Base-by-base conservation (phyloP, 64 coral and sea anemone species). In the Pocillopora damicornis region DNA sequence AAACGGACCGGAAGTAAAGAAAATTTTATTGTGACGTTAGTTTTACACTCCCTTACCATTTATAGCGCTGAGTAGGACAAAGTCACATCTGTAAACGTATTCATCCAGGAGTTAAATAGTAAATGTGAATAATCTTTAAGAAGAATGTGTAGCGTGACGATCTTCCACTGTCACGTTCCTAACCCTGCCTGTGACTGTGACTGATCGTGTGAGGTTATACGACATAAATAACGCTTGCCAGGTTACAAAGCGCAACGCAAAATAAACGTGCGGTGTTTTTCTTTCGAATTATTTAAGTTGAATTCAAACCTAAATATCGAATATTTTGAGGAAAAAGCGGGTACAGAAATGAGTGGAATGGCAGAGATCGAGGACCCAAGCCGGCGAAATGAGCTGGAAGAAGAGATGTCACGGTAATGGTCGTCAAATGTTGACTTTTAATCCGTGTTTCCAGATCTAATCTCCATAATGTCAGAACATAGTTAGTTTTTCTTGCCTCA, bases 321-420 rank as follows among this genome's bases (percentile, higher is more conserved):
- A 69, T 0, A 69, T 6, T 10, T n/a, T 69, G 1, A 10, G 4
- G 7, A 5, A 1, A 72, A 72, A 30, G 0, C 30, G n/a, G 51
- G 12, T 84, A 56, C 1, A 12, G 23, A 25, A 66, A 73, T 84
- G 81, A 42, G 63, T 18, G 64, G 71, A 2, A 20, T 20, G 56
- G 59, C 35, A 42, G 75, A 35, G 18, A 56, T 20, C 15, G 90
- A 91, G 37, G 90, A 91, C 30, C 85, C 35, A 10, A 79, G 66
- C 74, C 73, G 90, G 26, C 75, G 85, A 79, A 91, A 87, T 91
- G 90, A 91, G 68, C 75, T 91, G 22, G 90, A 91, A 79, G 90
- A 75, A 36, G 90, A 91, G 78, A 91, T 91, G 90, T 91, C 90
- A 63, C 79, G 90, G 90, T 91, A 87, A 61, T 36, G 37, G 1